Percentiles rank a stretch among this genome's conserved stretches.
These are phyloP conservation scores for Rhabdophis nuchalis DNA, from an alignment of 2,797 vertebrate genomes.

Conservation along the genomic window DNA sequence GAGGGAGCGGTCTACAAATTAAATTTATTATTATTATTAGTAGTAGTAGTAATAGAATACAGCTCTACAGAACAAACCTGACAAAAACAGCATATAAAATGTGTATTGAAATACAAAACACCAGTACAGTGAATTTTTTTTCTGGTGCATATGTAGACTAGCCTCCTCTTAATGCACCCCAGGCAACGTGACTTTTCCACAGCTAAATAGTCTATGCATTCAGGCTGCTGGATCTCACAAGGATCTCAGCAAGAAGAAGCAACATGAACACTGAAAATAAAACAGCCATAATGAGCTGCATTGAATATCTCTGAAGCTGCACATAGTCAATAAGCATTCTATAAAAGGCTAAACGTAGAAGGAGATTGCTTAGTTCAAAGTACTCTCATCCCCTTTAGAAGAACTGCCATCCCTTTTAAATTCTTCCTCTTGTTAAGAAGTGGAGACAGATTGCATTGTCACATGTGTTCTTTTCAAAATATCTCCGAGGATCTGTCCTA, in stretches of 20 bases:
- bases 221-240: neutral
- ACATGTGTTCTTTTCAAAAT: constrained; percentile 29
- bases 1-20: too few species aligned
- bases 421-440: constrained; percentile 23
- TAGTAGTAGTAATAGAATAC: neutral
- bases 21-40: too few species aligned
- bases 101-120: neutral
- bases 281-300: neutral
- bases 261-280: neutral
- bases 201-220: neutral
- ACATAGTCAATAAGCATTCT: neutral
- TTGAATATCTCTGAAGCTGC: neutral
- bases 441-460: constrained; percentile 33
- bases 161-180: neutral
- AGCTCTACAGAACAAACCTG: neutral
- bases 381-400: neutral
- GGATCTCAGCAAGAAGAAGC: neutral
- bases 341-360: neutral
- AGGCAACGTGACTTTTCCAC: neutral
- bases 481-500: constrained; percentile 35
- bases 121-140: neutral
- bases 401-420: neutral
- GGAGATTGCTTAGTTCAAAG: neutral
- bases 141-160: neutral
- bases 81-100: neutral